Evolutionary conservation across 2,113 vertebrate genomes (phyloP).

Genomic region (Lepus timidus): DNA sequence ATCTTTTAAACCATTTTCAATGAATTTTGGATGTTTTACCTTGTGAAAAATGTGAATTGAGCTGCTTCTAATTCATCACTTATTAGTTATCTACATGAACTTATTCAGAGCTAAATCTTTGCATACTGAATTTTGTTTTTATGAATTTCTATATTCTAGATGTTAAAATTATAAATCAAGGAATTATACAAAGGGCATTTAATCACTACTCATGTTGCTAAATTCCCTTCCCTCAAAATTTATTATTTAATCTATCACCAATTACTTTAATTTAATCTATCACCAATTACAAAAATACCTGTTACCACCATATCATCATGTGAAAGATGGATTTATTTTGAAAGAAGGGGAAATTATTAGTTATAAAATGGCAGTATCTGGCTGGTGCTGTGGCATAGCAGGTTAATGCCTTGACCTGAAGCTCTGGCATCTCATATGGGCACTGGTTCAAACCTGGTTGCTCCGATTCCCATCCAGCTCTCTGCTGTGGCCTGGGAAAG

Average conservation of each 20-base stretch:
- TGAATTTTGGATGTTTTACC: no score
- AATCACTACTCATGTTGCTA: not conserved
- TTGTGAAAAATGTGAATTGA: not conserved
- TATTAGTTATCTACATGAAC: not conserved
- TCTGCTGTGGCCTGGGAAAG: no score
- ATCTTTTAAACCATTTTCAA: no score
- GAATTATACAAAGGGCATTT: not conserved
- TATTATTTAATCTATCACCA: not conserved
- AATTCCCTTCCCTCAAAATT: not conserved
- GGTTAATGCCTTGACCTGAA: no score
- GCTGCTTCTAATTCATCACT: not conserved
- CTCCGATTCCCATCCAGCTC: no score
- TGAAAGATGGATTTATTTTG: not conserved
- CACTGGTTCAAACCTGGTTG: no score
- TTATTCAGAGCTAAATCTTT: not conserved
- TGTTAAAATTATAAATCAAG: not conserved
- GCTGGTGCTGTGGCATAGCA: no score
- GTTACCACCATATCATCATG: not conserved
- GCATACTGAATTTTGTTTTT: not conserved
- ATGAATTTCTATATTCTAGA: not conserved
- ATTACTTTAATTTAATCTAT: not conserved
- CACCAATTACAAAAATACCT: not conserved
- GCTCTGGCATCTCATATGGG: no score
- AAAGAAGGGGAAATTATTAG: not conserved
- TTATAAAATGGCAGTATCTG: not conserved